A percentile compares a stretch with the other conserved stretches of the same genome.
phyloP scores from a whole-genome alignment of 2,888 invertebrate species.

The Petrolisthes manimaculis region DNA sequence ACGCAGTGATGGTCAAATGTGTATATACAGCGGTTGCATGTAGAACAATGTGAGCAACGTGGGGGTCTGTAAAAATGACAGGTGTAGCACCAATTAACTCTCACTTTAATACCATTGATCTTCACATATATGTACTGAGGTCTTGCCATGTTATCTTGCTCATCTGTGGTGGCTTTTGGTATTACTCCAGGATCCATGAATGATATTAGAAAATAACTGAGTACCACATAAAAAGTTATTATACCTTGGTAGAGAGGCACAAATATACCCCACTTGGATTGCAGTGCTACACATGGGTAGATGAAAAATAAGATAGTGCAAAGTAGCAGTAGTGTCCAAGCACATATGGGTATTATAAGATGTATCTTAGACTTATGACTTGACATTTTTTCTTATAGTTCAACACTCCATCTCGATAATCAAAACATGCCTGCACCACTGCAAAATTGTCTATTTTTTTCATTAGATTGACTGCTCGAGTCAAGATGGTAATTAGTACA shows the following conservation, averaged over 20 bases:
- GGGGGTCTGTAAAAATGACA: constrained; percentile 99
- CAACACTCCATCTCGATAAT: too few relatives aligned
- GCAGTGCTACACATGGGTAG: constrained; percentile 82
- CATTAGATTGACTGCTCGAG: too few relatives aligned
- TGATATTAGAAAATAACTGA: constrained; percentile 98
- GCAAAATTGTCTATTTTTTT: too few relatives aligned
- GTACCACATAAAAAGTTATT: constrained; percentile 95
- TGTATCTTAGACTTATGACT: too few relatives aligned
- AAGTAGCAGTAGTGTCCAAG: too few relatives aligned
- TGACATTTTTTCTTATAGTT: too few relatives aligned
- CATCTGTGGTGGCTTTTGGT: constrained; percentile 96
- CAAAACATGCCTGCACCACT: too few relatives aligned
- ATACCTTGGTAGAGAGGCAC: constrained; percentile 93
- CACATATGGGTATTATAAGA: too few relatives aligned
- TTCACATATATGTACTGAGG: constrained; percentile 98
- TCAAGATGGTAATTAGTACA: too few relatives aligned
- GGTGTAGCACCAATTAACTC: constrained; percentile 99
- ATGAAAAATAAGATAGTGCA: too few relatives aligned
- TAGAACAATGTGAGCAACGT: constrained; percentile 98
- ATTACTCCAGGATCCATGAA: constrained; percentile 99
- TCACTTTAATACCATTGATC: constrained; percentile 97
- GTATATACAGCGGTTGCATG: constrained; percentile 98
- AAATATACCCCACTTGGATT: constrained; percentile 77
- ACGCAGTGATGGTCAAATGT: constrained; percentile 99
- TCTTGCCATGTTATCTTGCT: constrained; percentile 97